phyloP scores from a whole-genome alignment of 2,888 invertebrate species.

The Eupithecia insigniata region DNA sequence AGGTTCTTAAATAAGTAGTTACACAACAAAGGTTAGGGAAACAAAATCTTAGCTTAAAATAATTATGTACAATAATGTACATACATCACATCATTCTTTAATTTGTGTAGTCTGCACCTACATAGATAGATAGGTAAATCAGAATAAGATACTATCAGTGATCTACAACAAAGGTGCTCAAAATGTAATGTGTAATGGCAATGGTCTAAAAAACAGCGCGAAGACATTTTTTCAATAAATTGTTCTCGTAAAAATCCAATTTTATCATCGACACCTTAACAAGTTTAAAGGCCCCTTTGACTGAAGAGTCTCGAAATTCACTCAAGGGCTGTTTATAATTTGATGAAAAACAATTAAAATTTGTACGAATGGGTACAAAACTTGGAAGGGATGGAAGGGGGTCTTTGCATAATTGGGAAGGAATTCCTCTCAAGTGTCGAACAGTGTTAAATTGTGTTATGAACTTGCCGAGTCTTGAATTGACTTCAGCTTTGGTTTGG shows the following conservation, averaged over 20 bases:
- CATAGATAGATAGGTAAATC: neutral
- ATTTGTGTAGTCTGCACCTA: too few relatives aligned
- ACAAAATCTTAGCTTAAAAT: too few relatives aligned
- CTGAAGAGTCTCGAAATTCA: constrained; percentile 29
- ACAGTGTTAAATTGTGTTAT: constrained; percentile 45
- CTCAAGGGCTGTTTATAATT: constrained; percentile 42
- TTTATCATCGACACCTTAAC: constrained; percentile 31
- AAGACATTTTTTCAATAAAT: neutral
- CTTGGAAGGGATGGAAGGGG: constrained; percentile 55
- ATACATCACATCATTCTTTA: too few relatives aligned
- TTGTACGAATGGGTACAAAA: constrained; percentile 64
- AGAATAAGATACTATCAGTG: neutral
- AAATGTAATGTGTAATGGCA: too few relatives aligned
- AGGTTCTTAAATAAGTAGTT: too few relatives aligned
- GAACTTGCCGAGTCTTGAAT: constrained; percentile 34
- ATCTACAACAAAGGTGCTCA: neutral
- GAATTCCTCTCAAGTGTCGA: constrained; percentile 39
- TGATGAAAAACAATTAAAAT: constrained; percentile 52
- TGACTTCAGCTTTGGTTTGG: constrained; percentile 18
- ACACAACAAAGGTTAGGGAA: too few relatives aligned
- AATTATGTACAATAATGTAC: too few relatives aligned
- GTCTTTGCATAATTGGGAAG: constrained; percentile 74
- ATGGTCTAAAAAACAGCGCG: neutral
- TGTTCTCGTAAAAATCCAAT: neutral
- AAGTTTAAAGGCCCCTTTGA: constrained; percentile 22